Percentiles rank a stretch among this genome's conserved stretches.
phyloP scores from a whole-genome alignment of 2,888 invertebrate species.

The Acanthosepion pharaonis region DNA sequence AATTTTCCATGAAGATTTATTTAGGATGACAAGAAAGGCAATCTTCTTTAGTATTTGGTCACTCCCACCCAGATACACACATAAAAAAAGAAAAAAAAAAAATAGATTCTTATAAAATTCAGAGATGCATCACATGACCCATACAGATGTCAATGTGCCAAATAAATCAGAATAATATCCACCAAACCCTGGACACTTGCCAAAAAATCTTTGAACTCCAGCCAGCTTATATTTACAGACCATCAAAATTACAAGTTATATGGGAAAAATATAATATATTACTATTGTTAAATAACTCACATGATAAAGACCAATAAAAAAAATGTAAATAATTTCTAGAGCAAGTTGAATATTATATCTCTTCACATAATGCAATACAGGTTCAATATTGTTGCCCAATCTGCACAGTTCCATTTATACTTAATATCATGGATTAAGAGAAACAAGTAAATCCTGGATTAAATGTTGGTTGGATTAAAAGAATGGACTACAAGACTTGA shows the following conservation, averaged over 20 bases:
- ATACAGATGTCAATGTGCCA: slow-evolving; percentile 33
- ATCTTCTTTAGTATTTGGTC: too few relatives aligned
- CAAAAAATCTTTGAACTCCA: background rate
- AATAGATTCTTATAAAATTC: background rate
- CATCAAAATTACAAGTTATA: slow-evolving; percentile 33
- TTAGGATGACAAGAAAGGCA: too few relatives aligned
- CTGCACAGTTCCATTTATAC: background rate
- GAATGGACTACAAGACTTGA: background rate
- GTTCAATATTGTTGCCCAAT: background rate
- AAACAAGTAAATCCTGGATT: background rate
- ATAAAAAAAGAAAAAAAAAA: too few relatives aligned
- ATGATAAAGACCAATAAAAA: background rate
- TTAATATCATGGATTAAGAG: background rate
- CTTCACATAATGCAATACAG: background rate
- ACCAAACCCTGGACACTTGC: background rate
- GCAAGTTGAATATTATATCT: background rate
- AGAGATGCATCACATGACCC: background rate
- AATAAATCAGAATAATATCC: slow-evolving; percentile 9
- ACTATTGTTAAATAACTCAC: background rate
- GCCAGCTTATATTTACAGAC: slow-evolving; percentile 17
- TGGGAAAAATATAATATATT: background rate
- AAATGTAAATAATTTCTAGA: background rate
- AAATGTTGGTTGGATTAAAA: background rate
- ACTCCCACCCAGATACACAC: too few relatives aligned
- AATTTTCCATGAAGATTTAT: too few relatives aligned